Percentiles rank a stretch among this genome's conserved stretches.
Evolutionary conservation across 2,113 vertebrate species (phyloP).

Genomic region (Salvelinus sp.): DNA sequence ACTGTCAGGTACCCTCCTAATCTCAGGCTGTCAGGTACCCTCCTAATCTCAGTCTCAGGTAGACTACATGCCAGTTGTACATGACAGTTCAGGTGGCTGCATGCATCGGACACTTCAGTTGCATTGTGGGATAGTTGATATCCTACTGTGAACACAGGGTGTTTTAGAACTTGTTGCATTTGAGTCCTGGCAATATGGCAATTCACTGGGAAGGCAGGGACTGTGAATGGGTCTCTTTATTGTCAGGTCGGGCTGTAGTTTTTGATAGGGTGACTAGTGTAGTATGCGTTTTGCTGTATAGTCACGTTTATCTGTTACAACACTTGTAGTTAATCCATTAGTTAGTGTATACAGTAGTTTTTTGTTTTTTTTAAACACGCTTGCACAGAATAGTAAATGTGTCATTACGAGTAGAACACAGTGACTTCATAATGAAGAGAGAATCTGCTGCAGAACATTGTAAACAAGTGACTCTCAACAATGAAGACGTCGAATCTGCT

Average conservation of each 20-base stretch:
- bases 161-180: conserved; percentile 46
- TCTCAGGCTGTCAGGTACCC: too few species aligned
- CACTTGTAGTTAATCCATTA: not conserved
- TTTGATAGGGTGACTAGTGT: conserved; percentile 18
- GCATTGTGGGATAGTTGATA: conserved; percentile 14
- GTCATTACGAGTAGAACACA: not conserved
- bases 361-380: too few species aligned
- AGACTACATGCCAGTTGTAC: too few species aligned
- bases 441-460: not conserved
- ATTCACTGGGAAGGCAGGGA: conserved; percentile 19
- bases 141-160: conserved; percentile 13
- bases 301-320: not conserved
- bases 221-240: conserved; percentile 5
- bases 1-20: too few species aligned
- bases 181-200: conserved; percentile 5
- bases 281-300: not conserved
- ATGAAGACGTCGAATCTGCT: too few species aligned
- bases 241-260: conserved; percentile 17
- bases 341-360: not conserved
- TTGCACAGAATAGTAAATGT: not conserved
- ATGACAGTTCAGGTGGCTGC: too few species aligned
- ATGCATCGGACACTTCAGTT: not conserved
- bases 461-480: not conserved
- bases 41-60: too few species aligned
- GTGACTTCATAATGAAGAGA: too few species aligned